phyloP scores from a whole-genome alignment of 2,113 vertebrate species.

The Ptyas mucosa region DNA sequence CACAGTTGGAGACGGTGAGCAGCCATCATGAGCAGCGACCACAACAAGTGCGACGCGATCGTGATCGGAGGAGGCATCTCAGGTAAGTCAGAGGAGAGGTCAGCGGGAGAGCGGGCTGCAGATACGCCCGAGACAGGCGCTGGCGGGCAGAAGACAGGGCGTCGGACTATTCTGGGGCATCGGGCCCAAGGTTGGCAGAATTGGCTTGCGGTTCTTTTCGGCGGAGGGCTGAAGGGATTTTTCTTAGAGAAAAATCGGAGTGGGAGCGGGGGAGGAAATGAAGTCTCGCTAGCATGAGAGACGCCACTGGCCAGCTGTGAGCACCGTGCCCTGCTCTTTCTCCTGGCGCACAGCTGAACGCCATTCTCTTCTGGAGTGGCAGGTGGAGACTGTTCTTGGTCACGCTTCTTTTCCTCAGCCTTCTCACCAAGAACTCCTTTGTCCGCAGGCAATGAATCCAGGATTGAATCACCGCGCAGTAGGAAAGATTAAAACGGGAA shows the following conservation, averaged over 20 bases:
- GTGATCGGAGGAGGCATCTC: conserved; percentile 92
- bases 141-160: background rate
- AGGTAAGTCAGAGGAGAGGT: conserved; percentile 69
- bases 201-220: background rate
- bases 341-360: background rate
- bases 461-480: background rate
- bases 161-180: no score
- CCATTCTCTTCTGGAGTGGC: background rate
- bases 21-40: conserved; percentile 77
- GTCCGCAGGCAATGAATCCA: background rate
- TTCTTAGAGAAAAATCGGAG: no score
- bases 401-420: background rate
- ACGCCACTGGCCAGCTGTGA: background rate
- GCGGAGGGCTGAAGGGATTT: background rate
- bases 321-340: background rate
- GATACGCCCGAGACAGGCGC: background rate
- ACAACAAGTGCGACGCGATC: conserved; percentile 83
- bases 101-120: no score
- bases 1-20: background rate
- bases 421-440: background rate
- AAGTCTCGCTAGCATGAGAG: background rate
- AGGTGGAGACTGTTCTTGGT: background rate
- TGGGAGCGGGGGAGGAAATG: background rate
- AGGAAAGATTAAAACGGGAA: background rate
- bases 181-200: background rate